Base-by-base conservation (phyloP, 2,888 invertebrate genomes). In the Villa cingulata region DNA sequence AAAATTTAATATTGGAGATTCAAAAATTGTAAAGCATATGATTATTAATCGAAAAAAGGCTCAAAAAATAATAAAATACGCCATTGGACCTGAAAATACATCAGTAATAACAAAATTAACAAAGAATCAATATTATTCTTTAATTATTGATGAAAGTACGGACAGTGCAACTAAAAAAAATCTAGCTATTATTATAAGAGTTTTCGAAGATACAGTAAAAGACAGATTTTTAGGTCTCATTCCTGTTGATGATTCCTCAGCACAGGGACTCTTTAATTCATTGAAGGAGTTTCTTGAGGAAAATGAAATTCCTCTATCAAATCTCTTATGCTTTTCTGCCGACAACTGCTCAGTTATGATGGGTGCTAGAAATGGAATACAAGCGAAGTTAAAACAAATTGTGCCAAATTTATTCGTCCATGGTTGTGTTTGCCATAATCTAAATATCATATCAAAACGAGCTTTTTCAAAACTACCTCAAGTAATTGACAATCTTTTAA, bases 311-410 rank as follows among this genome's bases (percentile, higher is more conserved):
- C 29, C 38, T 7, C 4, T 44, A 15, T 4, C 16, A 18, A 38
- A 46, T 43, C 37, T 19, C 16, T 39, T 20, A 41, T 20, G 46
- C 3, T 38, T 48, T 32, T 49, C 48, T 32, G 42, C 51, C 2
- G 49, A 49, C 23, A 50, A 51, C 37, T 51, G 51, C 29, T 46
- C 48, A 1, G 49, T 48, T 1, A 51, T 52, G 48, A 51, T 48
- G 43, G 48, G 44, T 17, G 46, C 18, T 12, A 14, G 27, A n/a
- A 53, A 51, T n/a, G 51, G 53, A 10, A 42, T 51, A 15, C 48
- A 48, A 43, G 48, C 44, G 16, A 44, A 43, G 48, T 37, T 46
- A 39, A 43, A 41, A 48, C 40, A 48, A 48, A 20, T 46, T 38
- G 48, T 38, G 36, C 43, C 46, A 14, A 45, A 36, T 23, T 23